phyloP scores from a whole-genome alignment of 2,113 vertebrate species.

The Eurypyga helias region DNA sequence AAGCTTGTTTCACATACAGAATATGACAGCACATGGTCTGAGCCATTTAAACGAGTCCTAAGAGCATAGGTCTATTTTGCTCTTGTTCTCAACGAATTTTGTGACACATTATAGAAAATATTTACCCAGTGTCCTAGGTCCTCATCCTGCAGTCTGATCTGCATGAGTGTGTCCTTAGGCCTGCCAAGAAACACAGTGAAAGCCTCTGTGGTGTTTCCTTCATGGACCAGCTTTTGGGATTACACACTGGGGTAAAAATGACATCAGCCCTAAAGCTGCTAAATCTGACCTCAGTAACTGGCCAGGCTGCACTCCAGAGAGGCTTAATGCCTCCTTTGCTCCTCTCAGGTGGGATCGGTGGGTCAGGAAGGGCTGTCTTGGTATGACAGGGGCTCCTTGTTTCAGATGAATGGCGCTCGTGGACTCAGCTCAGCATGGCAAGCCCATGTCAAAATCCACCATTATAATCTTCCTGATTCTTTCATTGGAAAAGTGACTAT shows the following conservation, averaged over 20 bases:
- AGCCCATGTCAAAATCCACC: not conserved
- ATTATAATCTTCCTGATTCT: not conserved
- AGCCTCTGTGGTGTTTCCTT: not conserved
- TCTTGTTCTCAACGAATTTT: not conserved
- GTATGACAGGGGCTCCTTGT: not conserved
- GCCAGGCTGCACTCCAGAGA: not conserved
- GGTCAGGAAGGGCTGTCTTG: not conserved
- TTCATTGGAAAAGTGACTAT: not conserved
- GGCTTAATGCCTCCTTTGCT: not conserved
- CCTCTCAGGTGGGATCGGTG: accelerated
- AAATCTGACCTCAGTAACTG: not conserved
- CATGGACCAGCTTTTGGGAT: not conserved
- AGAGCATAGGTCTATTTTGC: not conserved
- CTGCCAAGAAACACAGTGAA: not conserved
- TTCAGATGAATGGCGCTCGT: too few relatives aligned
- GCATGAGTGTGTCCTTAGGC: not conserved
- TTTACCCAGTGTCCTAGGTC: not conserved
- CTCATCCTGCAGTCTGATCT: not conserved
- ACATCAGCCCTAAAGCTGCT: not conserved
- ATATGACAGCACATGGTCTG: accelerated
- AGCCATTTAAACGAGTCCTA: not conserved
- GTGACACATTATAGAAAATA: not conserved
- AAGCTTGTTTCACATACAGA: not conserved
- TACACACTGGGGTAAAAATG: not conserved
- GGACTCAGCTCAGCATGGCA: not conserved